Conservation (phyloP, 2,888 invertebrate genomes). For the Gymnocheta viridis region DNA sequence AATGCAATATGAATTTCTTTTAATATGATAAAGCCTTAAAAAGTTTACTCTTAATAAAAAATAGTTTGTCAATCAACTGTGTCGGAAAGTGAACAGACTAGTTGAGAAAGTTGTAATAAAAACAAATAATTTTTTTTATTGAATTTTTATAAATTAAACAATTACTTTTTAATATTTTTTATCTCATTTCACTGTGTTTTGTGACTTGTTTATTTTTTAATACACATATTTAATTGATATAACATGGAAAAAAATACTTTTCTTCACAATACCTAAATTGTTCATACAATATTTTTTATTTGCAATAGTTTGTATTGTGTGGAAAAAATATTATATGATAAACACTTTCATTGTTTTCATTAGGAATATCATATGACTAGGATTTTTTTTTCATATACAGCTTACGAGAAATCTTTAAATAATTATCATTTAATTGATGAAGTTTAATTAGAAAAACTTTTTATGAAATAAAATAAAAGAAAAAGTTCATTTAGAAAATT, state of each 20-base stretch:
- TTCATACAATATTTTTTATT: conserved; percentile 1
- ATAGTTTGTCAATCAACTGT: conserved; percentile 59
- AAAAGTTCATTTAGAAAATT: neutral
- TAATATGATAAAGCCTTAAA: too few species aligned
- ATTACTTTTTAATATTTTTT: neutral
- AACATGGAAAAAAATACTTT: neutral
- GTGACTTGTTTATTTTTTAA: too few species aligned
- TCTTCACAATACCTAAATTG: neutral
- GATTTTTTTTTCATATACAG: too few species aligned
- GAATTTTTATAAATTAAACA: conserved; percentile 1
- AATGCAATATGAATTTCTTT: neutral
- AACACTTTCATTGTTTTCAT: conserved; percentile 24
- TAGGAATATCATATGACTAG: conserved; percentile 1
- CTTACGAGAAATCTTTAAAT: neutral
- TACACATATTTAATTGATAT: neutral
- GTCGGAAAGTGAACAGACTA: conserved; percentile 43
- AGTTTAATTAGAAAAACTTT: neutral
- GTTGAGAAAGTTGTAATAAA: conserved; percentile 57
- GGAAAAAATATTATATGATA: neutral
- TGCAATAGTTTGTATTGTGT: neutral
- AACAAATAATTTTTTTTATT: neutral
- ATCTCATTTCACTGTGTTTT: neutral
- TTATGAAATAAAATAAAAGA: conserved; percentile 1
- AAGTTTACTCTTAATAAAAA: neutral
- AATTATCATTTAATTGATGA: neutral